Evolutionary conservation across 2,113 vertebrate genomes (phyloP).

Genomic region (Sula dactylatra): DNA sequence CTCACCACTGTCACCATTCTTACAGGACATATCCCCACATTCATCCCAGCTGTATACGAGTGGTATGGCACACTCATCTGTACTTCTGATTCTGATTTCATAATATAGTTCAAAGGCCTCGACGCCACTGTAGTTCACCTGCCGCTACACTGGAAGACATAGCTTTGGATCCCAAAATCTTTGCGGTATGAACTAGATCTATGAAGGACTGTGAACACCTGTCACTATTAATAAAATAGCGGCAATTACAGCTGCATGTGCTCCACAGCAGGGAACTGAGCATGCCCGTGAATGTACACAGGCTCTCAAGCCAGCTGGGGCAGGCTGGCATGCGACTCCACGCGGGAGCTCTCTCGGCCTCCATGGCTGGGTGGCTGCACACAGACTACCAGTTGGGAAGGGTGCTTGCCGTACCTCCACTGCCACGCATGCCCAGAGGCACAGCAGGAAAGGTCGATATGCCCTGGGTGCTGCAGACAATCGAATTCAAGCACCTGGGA

Average conservation of each 20-base stretch:
- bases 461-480: background rate
- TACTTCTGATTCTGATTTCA: no score
- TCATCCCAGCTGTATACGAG: background rate
- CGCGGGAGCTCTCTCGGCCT: background rate
- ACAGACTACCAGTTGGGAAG: background rate
- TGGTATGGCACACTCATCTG: background rate
- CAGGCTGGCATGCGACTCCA: no score
- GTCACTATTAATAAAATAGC: background rate
- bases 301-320: background rate
- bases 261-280: no score
- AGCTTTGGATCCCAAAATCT: background rate
- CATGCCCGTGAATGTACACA: accelerated
- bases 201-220: background rate
- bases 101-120: background rate
- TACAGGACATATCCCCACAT: accelerated
- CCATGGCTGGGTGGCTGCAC: no score
- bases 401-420: accelerated
- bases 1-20: background rate
- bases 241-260: background rate
- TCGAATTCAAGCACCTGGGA: accelerated
- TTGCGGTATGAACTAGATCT: background rate
- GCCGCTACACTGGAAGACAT: background rate
- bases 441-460: background rate
- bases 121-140: background rate
- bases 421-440: accelerated